These are phyloP conservation scores for Calidris pygmaea DNA, from an alignment of 2,113 vertebrate species.

Conservation along the genomic window DNA sequence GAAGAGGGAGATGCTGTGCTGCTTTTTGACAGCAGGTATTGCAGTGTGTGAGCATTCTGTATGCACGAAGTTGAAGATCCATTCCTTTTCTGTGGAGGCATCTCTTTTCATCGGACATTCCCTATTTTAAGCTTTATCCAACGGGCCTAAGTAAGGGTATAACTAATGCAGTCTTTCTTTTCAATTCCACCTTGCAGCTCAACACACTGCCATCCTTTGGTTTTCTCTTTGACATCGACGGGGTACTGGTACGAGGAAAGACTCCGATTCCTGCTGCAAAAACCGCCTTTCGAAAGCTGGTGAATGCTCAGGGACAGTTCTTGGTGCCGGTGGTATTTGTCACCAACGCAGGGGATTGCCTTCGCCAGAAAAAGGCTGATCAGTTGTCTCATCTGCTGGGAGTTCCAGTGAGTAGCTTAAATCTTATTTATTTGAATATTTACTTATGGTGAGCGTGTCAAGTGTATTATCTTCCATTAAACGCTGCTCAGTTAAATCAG, in stretches of 20 bases:
- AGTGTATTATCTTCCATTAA: background rate
- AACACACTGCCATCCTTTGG: constrained; percentile 77
- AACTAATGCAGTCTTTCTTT: background rate
- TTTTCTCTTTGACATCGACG: constrained; percentile 87
- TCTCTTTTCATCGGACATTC: background rate
- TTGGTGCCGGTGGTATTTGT: constrained; percentile 88
- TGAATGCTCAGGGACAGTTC: constrained; percentile 79
- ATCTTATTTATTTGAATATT: background rate
- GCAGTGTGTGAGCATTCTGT: too few species aligned
- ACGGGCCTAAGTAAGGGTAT: accelerated
- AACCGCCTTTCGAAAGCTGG: constrained; percentile 83
- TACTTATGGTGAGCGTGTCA: background rate
- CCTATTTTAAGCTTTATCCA: background rate
- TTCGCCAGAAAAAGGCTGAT: constrained; percentile 82
- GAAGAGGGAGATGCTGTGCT: background rate
- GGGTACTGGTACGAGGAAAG: constrained; percentile 84
- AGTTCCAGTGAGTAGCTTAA: constrained; percentile 78
- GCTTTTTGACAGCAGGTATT: background rate
- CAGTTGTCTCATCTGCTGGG: constrained; percentile 84
- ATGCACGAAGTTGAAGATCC: too few species aligned
- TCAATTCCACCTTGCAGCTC: background rate
- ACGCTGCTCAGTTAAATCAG: background rate
- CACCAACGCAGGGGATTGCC: constrained; percentile 90
- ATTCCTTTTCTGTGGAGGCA: background rate
- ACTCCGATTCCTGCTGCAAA: constrained; percentile 82